Evolutionary conservation across 2,888 invertebrate species (phyloP).

Genomic region (Julus scanicus): DNA sequence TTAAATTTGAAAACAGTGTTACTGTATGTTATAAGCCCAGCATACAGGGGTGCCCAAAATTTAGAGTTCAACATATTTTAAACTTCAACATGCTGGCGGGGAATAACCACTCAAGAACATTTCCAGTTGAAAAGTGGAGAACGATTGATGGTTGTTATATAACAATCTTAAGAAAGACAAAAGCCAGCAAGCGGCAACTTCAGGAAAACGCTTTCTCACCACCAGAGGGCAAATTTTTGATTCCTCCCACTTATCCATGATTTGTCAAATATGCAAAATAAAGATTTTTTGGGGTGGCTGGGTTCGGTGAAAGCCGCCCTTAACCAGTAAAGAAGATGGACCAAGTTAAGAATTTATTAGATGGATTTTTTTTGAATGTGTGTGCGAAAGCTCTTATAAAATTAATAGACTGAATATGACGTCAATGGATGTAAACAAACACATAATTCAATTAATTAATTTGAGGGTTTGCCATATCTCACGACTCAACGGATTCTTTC

Average conservation of each 20-base stretch:
- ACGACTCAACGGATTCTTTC: slow-evolving; percentile 18
- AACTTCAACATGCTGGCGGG: neutral
- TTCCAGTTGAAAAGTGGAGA: neutral
- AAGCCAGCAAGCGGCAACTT: neutral
- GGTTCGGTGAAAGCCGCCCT: neutral
- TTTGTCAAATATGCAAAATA: slow-evolving; percentile 7
- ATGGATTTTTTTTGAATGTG: neutral
- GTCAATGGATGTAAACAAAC: slow-evolving; percentile 6
- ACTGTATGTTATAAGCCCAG: neutral
- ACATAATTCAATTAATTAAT: slow-evolving; percentile 33
- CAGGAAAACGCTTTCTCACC: neutral
- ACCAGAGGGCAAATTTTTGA: neutral
- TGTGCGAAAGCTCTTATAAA: neutral
- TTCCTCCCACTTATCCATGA: neutral
- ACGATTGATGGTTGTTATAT: slow-evolving; percentile 15
- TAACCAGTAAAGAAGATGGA: neutral
- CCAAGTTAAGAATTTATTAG: neutral
- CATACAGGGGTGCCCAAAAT: neutral
- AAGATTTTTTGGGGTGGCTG: slow-evolving; percentile 22
- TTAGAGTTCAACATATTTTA: neutral
- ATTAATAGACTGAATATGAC: neutral
- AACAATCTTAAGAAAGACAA: slow-evolving; percentile 27
- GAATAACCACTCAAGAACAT: slow-evolving; percentile 5
- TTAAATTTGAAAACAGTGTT: too few species aligned
- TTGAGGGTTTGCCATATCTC: slow-evolving; percentile 1